Conservation (phyloP, 2,113 vertebrate genomes). For the Triplophysa siluroides region DNA sequence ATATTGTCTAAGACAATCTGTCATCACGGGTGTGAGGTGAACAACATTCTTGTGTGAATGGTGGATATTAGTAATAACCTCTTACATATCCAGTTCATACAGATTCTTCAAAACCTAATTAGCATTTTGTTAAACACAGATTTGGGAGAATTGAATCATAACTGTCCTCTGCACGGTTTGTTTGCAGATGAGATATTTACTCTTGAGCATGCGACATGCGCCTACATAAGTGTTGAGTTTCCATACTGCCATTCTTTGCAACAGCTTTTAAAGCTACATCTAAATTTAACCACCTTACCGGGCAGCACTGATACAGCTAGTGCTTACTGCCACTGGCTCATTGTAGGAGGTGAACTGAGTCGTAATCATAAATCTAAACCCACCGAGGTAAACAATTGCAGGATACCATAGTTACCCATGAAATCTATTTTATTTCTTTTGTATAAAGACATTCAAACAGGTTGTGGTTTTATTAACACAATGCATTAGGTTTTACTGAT, state of each 20-base stretch:
- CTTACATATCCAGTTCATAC: background rate
- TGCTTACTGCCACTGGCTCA: constrained; percentile 36
- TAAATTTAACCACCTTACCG: constrained; percentile 49
- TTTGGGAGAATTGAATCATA: too few species aligned
- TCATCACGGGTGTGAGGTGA: background rate
- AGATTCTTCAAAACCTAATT: too few species aligned
- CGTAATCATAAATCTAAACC: constrained; percentile 7
- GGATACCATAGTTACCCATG: too few species aligned
- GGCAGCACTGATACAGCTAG: constrained; percentile 13
- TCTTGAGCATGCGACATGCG: constrained; percentile 13
- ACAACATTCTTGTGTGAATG: too few species aligned
- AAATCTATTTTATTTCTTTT: too few species aligned
- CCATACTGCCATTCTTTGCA: background rate
- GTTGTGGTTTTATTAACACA: too few species aligned
- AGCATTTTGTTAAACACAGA: too few species aligned
- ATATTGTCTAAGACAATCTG: background rate
- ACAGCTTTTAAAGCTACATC: constrained; percentile 4
- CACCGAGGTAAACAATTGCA: too few species aligned
- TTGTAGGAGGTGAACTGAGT: constrained; percentile 4
- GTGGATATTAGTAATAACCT: too few species aligned
- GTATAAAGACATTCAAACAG: too few species aligned
- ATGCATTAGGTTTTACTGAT: too few species aligned
- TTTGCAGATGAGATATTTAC: background rate
- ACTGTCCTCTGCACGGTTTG: background rate
- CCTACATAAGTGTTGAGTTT: constrained; percentile 12